Evolutionary conservation across 2,888 invertebrate genomes (phyloP), one percentile per base, ranked within the genome.

Genomic region (Drosophila borealis): DNA sequence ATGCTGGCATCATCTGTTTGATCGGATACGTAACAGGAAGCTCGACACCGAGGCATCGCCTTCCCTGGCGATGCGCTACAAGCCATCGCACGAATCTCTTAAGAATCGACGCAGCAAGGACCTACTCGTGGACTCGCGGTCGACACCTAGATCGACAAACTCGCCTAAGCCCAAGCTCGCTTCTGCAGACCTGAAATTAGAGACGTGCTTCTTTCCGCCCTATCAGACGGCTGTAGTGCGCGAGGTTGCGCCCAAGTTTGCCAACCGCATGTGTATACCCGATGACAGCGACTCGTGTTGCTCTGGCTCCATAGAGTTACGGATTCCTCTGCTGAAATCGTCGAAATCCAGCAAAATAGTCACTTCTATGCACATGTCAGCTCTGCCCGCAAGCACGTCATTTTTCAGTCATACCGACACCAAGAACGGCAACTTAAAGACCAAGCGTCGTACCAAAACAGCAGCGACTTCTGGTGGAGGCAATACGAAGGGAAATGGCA

Each of bases 171-270:
- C 42, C 33, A 64, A 61, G 9, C 9, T 37, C 10, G 33, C 48
- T 44, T 10, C 10, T 42, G n/a, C 63, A 0, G 72, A 72, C 36
- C 25, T 88, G 1, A 72, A 69, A 45, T 9, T 87, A 14, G 85
- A 89, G 53, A 61, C 71, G 19, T 80, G 81, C 33, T 59, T 66
- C 49, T 53, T 84, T 25, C 89, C 89, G 36, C 85, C 88, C n/a
- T 57, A 75, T 54, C 89, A 85, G 51, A 63, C 54, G 45, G 89
- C 85, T 34, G 75, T 84, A 29, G 85, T 85, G 17, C 88, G 80
- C 11, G 88, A 87, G 51, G 70, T 59, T 29, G 69, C 81, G 6
- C 85, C 85, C 0, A 78, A 66, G 25, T 89, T 89, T 67, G 84
- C 84, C 11, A 69, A 81, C 5, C 68, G 81, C 5, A 19, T 62